Percentiles rank a stretch among this genome's conserved stretches.
These are phyloP conservation scores for Anoplopoma fimbria DNA, from an alignment of 2,113 vertebrate species.

Conservation along the genomic window DNA sequence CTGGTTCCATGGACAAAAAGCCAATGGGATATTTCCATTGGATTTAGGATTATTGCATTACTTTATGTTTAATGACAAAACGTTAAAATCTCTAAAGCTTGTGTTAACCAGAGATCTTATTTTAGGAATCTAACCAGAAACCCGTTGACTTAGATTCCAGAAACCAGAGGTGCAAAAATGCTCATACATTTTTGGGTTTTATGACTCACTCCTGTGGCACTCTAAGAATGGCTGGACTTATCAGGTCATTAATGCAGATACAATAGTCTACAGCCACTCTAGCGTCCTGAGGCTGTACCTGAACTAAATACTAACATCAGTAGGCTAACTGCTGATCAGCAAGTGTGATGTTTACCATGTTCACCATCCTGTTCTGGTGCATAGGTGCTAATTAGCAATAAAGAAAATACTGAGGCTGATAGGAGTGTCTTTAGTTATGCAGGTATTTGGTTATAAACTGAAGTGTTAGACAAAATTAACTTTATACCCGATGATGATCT, in stretches of 20 bases:
- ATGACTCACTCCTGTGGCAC: not conserved
- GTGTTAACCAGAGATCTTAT: not conserved
- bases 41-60: not conserved
- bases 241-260: not conserved
- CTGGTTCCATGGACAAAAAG: not conserved
- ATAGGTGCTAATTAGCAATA: no score
- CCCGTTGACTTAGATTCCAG: not conserved
- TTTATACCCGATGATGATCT: not conserved
- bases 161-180: not conserved
- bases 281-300: not conserved
- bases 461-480: not conserved
- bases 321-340: not conserved
- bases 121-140: not conserved
- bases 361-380: no score
- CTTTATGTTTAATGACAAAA: not conserved
- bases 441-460: not conserved
- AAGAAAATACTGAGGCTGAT: no score
- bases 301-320: constrained; percentile 2
- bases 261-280: not conserved
- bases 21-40: not conserved
- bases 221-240: not conserved
- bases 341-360: not conserved
- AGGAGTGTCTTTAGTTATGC: not conserved
- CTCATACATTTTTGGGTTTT: not conserved
- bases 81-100: not conserved